Evolutionary conservation across 2,888 invertebrate species (phyloP), one percentile per base, ranked within the genome.

Genomic region (Chrysolina americana): DNA sequence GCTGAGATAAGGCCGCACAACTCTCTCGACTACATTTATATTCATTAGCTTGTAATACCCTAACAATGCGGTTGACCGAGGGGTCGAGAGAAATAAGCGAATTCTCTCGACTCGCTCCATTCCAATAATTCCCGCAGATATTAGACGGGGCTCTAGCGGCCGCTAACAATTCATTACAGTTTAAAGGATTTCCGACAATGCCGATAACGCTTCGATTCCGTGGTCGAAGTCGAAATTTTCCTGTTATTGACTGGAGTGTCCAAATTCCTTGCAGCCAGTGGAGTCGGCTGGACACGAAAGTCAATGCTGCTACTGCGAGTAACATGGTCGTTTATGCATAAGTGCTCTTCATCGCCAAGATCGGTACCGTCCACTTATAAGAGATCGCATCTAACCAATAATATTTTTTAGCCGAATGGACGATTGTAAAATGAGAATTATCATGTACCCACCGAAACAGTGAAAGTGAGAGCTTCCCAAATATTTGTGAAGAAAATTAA

Each of bases 61-160:
- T 83, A 85, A 85, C 85, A 85, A 83, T 84, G 86, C 84, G 85
- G 86, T 85, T 85, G 85, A 85, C 86, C 86, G 83, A 82, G 83
- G 83, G 77, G 75, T 74, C 76, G 71, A 72, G 74, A 68, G 74
- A 64, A 71, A 63, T 66, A 70, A 70, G 69, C 68, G 71, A 70
- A 75, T 71, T 71, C 66, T 73, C 68, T 68, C 28, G 69, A 68
- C 69, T 72, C 65, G 70, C 53, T 70, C 74, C 71, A 71, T 74
- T 76, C 78, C 74, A 74, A 78, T 78, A 78, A 76, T 78, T 76
- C 72, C 74, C 72, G 48, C 59, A 76, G 78, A 76, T 76, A 75
- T 75, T 75, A 71, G 71, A 68, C 56, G 68, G 41, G 65, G 73
- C 65, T 73, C 53, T 50, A 47, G 50, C 62, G 59, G 50, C 68